Percentiles rank a stretch among this genome's conserved stretches.
Evolutionary conservation across 2,888 invertebrate genomes (phyloP).

Genomic region (Teleiodes luculella): DNA sequence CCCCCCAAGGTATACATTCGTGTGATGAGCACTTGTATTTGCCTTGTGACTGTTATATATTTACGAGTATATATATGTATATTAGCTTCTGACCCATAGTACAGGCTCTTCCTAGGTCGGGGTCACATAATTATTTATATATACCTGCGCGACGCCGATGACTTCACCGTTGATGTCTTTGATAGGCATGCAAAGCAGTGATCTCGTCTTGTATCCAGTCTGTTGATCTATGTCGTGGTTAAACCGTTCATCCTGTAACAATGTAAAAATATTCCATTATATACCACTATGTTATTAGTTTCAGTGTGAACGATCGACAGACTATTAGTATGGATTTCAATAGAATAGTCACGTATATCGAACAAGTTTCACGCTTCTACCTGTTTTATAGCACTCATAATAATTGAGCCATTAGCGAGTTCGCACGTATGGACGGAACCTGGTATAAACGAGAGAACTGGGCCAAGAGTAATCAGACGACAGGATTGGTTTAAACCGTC

Average conservation of each 20-base stretch:
- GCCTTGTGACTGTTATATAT: no score
- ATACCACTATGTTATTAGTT: no score
- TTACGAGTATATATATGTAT: no score
- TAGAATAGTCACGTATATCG: background rate
- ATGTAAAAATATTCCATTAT: conserved; percentile 17
- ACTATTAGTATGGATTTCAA: no score
- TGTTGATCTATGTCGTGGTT: conserved; percentile 95
- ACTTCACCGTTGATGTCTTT: conserved; percentile 96
- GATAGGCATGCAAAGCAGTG: conserved; percentile 96
- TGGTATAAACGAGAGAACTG: conserved; percentile 32
- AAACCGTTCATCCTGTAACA: conserved; percentile 82
- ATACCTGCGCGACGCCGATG: conserved; percentile 96
- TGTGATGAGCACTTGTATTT: no score
- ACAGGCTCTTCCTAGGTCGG: no score
- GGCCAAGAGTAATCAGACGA: conserved; percentile 45
- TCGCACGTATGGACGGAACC: conserved; percentile 20
- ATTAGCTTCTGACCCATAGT: no score
- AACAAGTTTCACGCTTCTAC: background rate
- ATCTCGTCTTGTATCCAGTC: conserved; percentile 95
- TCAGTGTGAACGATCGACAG: no score
- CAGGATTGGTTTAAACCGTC: conserved; percentile 36
- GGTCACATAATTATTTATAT: no score
- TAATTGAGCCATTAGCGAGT: conserved; percentile 31
- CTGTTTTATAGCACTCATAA: conserved; percentile 11
- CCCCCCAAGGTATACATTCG: no score